Evolutionary conservation across 2,888 invertebrate genomes (phyloP).

Genomic region (Apeira syringaria): DNA sequence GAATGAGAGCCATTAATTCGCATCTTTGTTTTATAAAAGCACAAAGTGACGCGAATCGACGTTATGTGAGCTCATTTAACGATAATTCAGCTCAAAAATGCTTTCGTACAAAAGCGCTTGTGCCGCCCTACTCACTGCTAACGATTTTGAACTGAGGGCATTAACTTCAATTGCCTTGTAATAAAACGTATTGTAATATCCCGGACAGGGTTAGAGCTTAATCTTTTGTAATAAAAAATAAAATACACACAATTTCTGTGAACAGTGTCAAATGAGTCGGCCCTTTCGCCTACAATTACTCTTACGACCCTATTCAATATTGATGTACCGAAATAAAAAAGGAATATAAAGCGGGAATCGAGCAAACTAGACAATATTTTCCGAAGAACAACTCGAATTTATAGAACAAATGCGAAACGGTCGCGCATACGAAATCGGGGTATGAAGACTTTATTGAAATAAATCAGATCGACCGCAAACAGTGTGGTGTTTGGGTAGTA

Average conservation of each 20-base stretch:
- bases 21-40: conserved; percentile 80
- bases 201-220: conserved; percentile 23
- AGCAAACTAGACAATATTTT: conserved; percentile 25
- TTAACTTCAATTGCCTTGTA: conserved; percentile 30
- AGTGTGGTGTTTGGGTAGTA: conserved; percentile 38
- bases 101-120: conserved; percentile 39
- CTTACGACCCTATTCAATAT: conserved; percentile 32
- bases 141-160: conserved; percentile 27
- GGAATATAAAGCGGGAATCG: conserved; percentile 21
- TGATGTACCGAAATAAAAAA: conserved; percentile 29
- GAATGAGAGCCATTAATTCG: conserved; percentile 80
- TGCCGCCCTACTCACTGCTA: conserved; percentile 21
- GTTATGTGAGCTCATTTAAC: conserved; percentile 68
- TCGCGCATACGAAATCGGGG: conserved; percentile 33
- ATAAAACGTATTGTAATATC: conserved; percentile 34
- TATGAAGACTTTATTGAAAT: conserved; percentile 58
- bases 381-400: conserved; percentile 21
- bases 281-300: conserved; percentile 29
- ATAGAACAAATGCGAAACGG: conserved; percentile 15
- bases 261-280: conserved; percentile 25
- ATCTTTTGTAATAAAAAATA: conserved; percentile 27
- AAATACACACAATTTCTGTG: conserved; percentile 20
- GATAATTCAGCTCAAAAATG: conserved; percentile 60
- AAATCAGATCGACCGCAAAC: conserved; percentile 56
- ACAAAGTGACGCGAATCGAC: conserved; percentile 74